Base-by-base conservation (phyloP, 2,797 vertebrate genomes). In the Oryzias dopingdopingensis region DNA sequence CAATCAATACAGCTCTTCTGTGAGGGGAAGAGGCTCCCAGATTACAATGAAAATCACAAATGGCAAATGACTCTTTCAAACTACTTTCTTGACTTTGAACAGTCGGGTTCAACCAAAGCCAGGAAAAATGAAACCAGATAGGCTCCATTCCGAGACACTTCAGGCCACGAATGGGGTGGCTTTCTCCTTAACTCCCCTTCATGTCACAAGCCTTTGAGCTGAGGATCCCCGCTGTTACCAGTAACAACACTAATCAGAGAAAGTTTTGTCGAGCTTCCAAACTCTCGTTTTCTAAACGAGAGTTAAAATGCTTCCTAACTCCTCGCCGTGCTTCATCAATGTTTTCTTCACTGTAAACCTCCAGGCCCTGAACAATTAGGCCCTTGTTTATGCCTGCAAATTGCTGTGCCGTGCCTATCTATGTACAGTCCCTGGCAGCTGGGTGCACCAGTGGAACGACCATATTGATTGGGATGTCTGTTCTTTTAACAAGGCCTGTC, bases 401-500 rank as follows among this genome's bases (percentile, higher is more conserved):
- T 86, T 83, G 86, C 85, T 59, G 73, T 59, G 69, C 70, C 73
- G 60, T 77, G 83, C 76, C 84, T 75, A 76, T 87, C 84, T 75
- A 70, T 70, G 82, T 63, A 61, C 53, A 45, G 79, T 88, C 82
- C 67, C 77, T 70, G 65, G 82, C 86, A 85, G 84, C 79, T 81
- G 80, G 82, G 86, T 77, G 79, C 76, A 74, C 86, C 79, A 15
- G 74, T 81, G 74, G 67, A 85, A 86, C 70, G 65, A 49, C 82
- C 61, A 45, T 86, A 86, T 87, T 88, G 86, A 91, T 88, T 80
- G 80, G 77, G 75, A 80, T 64, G 86, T 89, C 83, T 82, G 74
- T 76, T 82, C 81, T 87, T 86, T 90, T 89, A 89, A 89, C 84
- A 86, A 88, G 82, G 85, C 79, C 83, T 80, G 77, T 87, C 81